Conservation (phyloP, 2,888 invertebrate species). For the Parasteatoda lunata region DNA sequence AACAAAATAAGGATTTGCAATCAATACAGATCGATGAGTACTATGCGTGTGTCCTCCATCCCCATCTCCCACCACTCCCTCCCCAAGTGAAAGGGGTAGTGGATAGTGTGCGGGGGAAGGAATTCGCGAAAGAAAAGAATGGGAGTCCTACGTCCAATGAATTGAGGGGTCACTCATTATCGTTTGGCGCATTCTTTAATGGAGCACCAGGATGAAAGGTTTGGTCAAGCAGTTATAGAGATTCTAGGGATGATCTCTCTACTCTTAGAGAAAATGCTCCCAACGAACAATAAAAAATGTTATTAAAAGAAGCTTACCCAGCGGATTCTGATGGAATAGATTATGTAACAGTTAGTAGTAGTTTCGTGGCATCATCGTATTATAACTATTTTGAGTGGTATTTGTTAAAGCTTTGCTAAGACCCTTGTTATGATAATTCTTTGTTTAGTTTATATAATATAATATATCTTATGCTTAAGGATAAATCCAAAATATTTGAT, state of each 20-base stretch:
- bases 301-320: too few species aligned
- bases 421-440: too few species aligned
- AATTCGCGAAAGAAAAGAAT: constrained; percentile 43
- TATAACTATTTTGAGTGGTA: too few species aligned
- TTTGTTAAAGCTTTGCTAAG: too few species aligned
- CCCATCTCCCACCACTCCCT: neutral
- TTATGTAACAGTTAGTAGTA: too few species aligned
- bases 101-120: constrained; percentile 10
- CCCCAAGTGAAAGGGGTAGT: neutral
- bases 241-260: constrained; percentile 1
- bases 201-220: constrained; percentile 25
- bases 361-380: too few species aligned
- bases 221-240: constrained; percentile 40
- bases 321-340: too few species aligned
- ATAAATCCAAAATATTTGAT: too few species aligned
- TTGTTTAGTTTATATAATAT: too few species aligned
- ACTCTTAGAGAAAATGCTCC: neutral
- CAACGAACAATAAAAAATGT: too few species aligned
- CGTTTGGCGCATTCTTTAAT: constrained; percentile 55
- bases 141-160: constrained; percentile 51
- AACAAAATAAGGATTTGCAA: constrained; percentile 60
- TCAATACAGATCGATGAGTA: constrained; percentile 62
- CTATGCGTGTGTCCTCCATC: neutral
- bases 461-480: too few species aligned
- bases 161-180: constrained; percentile 67